Conservation (phyloP, 1,140 invertebrate species). For the Caerostris darwini region DNA sequence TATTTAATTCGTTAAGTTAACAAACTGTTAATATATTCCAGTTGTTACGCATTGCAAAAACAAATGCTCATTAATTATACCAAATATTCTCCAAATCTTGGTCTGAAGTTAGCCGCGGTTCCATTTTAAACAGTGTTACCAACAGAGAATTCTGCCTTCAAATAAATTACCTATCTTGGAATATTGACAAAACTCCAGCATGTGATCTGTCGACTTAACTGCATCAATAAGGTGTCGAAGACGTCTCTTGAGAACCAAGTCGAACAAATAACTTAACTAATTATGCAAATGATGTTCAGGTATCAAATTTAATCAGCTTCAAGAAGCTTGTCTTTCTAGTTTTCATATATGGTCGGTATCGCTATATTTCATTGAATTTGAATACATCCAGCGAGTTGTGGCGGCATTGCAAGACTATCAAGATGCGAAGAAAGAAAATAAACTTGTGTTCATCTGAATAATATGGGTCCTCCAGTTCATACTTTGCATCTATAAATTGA, state of each 20-base stretch:
- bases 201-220: not conserved
- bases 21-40: no score
- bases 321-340: not conserved
- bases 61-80: no score
- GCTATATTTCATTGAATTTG: not conserved
- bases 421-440: not conserved
- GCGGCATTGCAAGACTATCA: not conserved
- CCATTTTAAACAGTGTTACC: no score
- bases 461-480: not conserved
- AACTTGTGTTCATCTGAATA: not conserved
- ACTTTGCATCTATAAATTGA: not conserved
- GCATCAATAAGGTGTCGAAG: not conserved
- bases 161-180: not conserved
- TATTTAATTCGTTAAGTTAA: no score
- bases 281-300: not conserved
- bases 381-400: not conserved
- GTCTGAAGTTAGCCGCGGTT: no score
- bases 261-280: not conserved
- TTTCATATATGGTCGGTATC: not conserved
- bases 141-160: no score
- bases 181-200: not conserved
- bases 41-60: no score
- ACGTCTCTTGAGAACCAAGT: not conserved
- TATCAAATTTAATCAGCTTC: slow-evolving; percentile 17
- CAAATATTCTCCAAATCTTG: no score